Base-by-base conservation (phyloP, 1,140 invertebrate species). In the Mizuhopecten yessoensis region DNA sequence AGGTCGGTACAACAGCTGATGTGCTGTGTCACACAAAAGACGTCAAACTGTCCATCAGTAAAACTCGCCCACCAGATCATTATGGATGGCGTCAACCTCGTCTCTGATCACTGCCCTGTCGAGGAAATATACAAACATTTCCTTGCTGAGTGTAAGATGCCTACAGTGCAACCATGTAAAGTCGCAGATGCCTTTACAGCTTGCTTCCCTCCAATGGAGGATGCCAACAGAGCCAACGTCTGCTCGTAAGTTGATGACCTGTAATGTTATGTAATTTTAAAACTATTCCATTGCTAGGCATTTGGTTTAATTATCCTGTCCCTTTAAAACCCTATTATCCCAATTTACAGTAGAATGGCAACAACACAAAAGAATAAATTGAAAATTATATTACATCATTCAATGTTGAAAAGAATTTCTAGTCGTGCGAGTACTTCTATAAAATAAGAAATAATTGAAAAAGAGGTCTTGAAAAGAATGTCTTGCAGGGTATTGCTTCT, bases 21-120 rank as follows among this genome's bases (percentile, higher is more conserved):
- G 57, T 75, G 57, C 57, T 75, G 57, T 75, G 57, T 75, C 29
- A 75, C 57, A 9, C 57, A 75, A n/a, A 75, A 75, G 57, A 75
- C 29, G 57, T 75, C 57, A n/a, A 75, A 23, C 5, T 75, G 57
- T 29, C 57, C n/a, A 17, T 75, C 57, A 7, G 57, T 75, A 5
- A 75, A 75, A 75, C 57, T 75, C 9, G 57, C 23, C 17, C 57
- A 75, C 23, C 57, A 75, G 57, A 75, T 75, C 57, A 75, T 75
- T 29, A 0, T n/a, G 1, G 57, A 75, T n/a, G 57, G 23, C 57
- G n/a, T 75, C 2, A 75, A 13, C 57, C 57, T 75, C 11, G 57
- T 75, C n/a, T 23, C 20, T 29, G 57, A 75, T 75, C n/a, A 75
- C n/a, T 75, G 57, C 17, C 57, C 57, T 3, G 29, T 75, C 1